Percentiles rank a stretch among this genome's conserved stretches.
Conservation (phyloP, 2,113 vertebrate species). For the Gobiocypris rarus region DNA sequence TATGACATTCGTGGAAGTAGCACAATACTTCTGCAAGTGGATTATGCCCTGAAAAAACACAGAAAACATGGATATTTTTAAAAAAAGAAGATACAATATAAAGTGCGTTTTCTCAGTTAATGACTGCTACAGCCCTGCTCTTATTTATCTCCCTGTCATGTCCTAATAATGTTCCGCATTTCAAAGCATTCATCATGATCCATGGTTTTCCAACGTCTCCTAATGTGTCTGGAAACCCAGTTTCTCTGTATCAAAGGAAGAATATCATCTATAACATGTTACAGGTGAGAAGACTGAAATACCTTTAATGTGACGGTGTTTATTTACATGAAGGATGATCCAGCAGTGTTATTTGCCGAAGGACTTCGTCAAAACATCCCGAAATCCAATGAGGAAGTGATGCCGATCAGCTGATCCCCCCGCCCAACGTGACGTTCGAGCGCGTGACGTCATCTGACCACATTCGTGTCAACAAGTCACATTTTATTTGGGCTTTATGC, state of each 20-base stretch:
- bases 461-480: not conserved
- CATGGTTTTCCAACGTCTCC: not conserved
- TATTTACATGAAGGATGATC: constrained; percentile 18
- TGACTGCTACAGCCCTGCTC: not conserved
- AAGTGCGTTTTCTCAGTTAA: not conserved
- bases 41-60: not conserved
- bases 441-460: constrained; percentile 12
- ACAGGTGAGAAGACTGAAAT: not conserved
- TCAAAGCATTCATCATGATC: not conserved
- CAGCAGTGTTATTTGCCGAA: not conserved
- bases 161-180: not conserved
- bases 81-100: too few species aligned
- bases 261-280: not conserved
- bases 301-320: constrained; percentile 21
- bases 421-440: not conserved
- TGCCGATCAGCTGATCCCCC: constrained; percentile 42
- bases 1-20: not conserved
- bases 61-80: too few species aligned
- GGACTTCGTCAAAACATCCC: constrained; percentile 26
- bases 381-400: constrained; percentile 43
- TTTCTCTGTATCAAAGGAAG: not conserved
- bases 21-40: not conserved
- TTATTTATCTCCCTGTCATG: not conserved
- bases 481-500: too few species aligned
- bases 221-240: constrained; percentile 1